These are phyloP conservation scores for Xenops minutus DNA, from an alignment of 2,797 vertebrate species.

Conservation along the genomic window DNA sequence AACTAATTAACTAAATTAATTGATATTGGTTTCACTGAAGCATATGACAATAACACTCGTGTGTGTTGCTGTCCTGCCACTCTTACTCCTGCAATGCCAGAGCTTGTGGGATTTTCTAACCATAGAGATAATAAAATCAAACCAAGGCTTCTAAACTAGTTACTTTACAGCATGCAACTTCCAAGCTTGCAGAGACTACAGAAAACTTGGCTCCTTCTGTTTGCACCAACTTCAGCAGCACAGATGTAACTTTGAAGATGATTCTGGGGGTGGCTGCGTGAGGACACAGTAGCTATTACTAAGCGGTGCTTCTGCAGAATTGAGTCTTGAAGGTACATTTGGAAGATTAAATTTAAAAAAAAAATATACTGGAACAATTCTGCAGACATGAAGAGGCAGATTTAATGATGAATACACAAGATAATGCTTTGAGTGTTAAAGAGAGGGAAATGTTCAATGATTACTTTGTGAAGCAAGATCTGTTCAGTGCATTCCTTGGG, in stretches of 20 bases:
- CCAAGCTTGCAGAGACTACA: background rate
- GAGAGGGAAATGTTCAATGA: background rate
- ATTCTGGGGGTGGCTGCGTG: background rate
- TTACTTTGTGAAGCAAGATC: background rate
- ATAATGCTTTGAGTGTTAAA: slow-evolving; percentile 23
- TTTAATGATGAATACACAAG: slow-evolving; percentile 16
- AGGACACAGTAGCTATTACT: background rate
- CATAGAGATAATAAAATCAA: background rate
- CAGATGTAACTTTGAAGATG: background rate
- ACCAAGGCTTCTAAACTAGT: background rate
- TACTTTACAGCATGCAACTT: background rate
- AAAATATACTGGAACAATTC: background rate
- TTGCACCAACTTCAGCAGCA: background rate
- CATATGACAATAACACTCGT: background rate
- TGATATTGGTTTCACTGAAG: background rate
- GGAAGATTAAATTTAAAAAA: slow-evolving; percentile 34
- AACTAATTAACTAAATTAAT: slow-evolving; percentile 11
- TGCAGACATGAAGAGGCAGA: background rate
- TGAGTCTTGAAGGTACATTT: slow-evolving; percentile 1
- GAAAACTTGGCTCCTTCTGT: background rate
- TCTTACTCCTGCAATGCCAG: background rate
- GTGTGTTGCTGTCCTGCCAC: background rate
- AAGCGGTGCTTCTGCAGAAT: background rate
- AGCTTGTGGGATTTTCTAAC: background rate
- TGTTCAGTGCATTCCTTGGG: background rate